phyloP scores from a whole-genome alignment of 2,113 vertebrate species.

The Apteryx mantelli region DNA sequence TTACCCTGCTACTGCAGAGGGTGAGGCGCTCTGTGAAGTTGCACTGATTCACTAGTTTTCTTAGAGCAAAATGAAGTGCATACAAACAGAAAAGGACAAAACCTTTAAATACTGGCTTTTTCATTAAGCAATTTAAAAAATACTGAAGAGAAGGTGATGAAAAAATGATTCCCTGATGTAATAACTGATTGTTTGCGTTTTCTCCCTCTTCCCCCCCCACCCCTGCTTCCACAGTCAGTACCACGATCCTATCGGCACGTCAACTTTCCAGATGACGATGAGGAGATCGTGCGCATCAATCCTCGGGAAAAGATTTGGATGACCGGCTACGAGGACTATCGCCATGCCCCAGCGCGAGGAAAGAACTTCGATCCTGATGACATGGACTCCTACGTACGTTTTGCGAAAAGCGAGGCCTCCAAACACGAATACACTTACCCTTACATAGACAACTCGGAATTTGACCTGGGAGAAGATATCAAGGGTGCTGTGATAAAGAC shows the following conservation, averaged over 20 bases:
- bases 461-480: slow-evolving; percentile 82
- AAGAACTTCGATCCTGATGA: slow-evolving; percentile 87
- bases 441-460: slow-evolving; percentile 85
- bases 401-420: slow-evolving; percentile 89
- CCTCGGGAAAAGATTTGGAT: slow-evolving; percentile 93
- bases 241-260: slow-evolving; percentile 86
- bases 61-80: rapidly evolving
- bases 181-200: background rate
- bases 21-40: background rate
- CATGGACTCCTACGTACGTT: slow-evolving; percentile 90
- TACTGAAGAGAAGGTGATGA: background rate
- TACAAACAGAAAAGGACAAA: background rate
- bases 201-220: background rate
- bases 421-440: slow-evolving; percentile 98
- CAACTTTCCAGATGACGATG: slow-evolving; percentile 92
- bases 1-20: background rate
- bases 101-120: background rate
- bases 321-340: slow-evolving; percentile 96
- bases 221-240: slow-evolving; percentile 65
- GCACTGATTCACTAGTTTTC: background rate
- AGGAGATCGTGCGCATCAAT: slow-evolving; percentile 98
- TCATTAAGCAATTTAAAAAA: background rate
- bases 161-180: too few species aligned
- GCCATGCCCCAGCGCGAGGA: slow-evolving; percentile 89
- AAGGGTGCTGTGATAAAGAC: slow-evolving; percentile 89